A percentile compares a stretch with the other conserved stretches of the same genome.
Conservation (phyloP, 2,113 vertebrate species). For the Dipodomys merriami region DNA sequence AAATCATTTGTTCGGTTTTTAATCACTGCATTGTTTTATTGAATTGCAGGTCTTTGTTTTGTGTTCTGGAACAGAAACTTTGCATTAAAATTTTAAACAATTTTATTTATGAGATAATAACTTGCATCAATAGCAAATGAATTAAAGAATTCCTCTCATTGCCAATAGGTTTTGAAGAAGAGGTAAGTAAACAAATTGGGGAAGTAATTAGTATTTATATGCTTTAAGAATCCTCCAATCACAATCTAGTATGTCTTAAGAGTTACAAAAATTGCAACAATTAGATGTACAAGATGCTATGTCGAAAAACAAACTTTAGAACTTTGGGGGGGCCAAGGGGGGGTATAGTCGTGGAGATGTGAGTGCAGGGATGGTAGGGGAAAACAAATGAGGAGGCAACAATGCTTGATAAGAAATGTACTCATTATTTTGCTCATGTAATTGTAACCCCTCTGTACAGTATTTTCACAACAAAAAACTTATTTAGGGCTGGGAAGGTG, state of each 20-base stretch:
- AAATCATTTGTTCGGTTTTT: neutral
- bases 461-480: no score
- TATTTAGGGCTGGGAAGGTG: no score
- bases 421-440: no score
- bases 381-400: no score
- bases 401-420: no score
- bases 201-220: neutral
- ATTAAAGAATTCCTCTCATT: neutral
- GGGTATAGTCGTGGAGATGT: no score
- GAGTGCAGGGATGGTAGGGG: no score
- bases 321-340: no score
- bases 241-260: neutral
- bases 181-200: neutral
- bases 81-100: neutral
- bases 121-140: neutral
- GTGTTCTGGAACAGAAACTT: neutral
- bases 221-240: neutral
- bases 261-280: neutral
- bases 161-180: neutral
- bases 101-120: neutral
- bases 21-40: neutral
- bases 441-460: no score
- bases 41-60: neutral
- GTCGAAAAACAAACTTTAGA: no score
- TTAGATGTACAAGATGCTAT: no score